Evolutionary conservation across 2,113 vertebrate species (phyloP).

Genomic region (Gobio gobio): DNA sequence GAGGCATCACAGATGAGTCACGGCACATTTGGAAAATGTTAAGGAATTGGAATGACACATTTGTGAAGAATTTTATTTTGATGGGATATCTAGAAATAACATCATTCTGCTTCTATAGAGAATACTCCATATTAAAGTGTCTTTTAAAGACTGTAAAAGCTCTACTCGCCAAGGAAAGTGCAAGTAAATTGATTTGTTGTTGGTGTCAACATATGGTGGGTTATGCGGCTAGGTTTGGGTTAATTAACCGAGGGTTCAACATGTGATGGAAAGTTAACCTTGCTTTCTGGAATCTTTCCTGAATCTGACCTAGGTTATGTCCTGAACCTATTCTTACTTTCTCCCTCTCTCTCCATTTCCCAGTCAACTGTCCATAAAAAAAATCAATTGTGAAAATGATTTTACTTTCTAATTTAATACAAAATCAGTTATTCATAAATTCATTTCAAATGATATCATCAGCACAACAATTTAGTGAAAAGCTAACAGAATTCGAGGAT

Average conservation of each 20-base stretch:
- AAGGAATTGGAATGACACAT: slow-evolving; percentile 1
- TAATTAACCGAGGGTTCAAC: too few relatives aligned
- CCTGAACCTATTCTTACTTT: not conserved
- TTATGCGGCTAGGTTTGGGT: too few relatives aligned
- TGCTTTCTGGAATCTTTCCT: too few relatives aligned
- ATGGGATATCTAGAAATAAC: not conserved
- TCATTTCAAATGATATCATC: not conserved
- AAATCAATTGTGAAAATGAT: not conserved
- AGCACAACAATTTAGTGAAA: not conserved
- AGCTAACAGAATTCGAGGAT: not conserved
- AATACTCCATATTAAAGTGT: not conserved
- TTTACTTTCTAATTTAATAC: not conserved
- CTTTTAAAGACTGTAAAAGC: not conserved
- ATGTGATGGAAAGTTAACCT: too few relatives aligned
- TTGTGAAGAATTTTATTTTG: not conserved
- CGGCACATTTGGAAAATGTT: slow-evolving; percentile 32
- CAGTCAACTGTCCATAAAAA: not conserved
- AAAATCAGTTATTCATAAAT: not conserved
- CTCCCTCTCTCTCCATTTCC: not conserved
- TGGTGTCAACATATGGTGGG: too few relatives aligned
- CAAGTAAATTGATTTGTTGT: too few relatives aligned
- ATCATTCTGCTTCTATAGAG: slow-evolving; percentile 47
- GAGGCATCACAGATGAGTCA: slow-evolving; percentile 15
- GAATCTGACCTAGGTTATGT: not conserved
- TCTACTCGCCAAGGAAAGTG: not conserved